Evolutionary conservation across 2,113 vertebrate species (phyloP), one percentile per base, ranked within the genome.

Genomic region (Riparia riparia): DNA sequence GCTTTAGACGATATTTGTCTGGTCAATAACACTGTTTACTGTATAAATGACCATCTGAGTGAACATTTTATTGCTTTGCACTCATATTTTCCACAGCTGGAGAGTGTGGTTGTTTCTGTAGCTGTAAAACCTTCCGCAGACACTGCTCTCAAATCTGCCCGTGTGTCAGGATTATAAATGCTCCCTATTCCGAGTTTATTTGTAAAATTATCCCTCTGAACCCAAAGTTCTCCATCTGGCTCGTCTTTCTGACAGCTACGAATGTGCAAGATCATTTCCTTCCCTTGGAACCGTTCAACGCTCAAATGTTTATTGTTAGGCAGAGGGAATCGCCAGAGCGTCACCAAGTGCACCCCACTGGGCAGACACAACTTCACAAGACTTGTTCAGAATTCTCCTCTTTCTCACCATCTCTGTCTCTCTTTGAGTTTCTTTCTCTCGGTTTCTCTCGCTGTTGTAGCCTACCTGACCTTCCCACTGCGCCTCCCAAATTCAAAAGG

Each of bases 51-150:
- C 93, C 42, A 76, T 42, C 90, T 84, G 3, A 72, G 63, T 83
- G 95, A 95, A 86, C 73, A 72, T 86, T 95, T 96, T 78, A 94
- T 93, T 97, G 96, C 78, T 97, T 96, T 96, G 93, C 94, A 96
- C 13, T 60, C 86, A 9, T 17, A 45, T 89, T 96, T 78, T 76
- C 95, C 60, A 70, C 95, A 97, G 97, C 97, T 98, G 97, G 92
- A 32, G 54, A 76, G 37, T 20, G 12, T 89, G 93, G 72, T 85
- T 97, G 92, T 97, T 98, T 97, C 96, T 13, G 34, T 74, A 71
- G 71, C 93, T 80, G 44, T 17, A 93, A 96, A 94, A 51, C 69
- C 70, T 89, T 69, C 90, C 93, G 92, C 95, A 97, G 97, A 97
- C 57, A 86, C 51, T 93, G 76, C 90, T 96, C 82, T 96, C 93